These are phyloP conservation scores for Vireo altiloquus DNA, from an alignment of 2,113 vertebrate species.

Conservation along the genomic window DNA sequence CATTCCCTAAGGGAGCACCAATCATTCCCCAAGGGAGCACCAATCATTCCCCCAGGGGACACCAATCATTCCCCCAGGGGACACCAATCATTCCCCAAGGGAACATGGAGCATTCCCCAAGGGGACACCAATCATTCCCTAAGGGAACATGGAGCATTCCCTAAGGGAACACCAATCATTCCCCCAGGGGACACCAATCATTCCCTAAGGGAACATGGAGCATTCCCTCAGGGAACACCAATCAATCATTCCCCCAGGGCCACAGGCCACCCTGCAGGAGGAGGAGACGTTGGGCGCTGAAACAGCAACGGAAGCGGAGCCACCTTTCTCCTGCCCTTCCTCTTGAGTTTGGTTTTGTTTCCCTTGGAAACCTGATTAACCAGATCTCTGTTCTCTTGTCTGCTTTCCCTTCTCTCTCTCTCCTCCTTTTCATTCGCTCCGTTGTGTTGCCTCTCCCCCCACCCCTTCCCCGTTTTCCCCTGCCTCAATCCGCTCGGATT, in stretches of 20 bases:
- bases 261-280: not conserved
- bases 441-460: not conserved
- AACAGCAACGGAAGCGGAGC: constrained; percentile 36
- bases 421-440: constrained; percentile 44
- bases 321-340: not conserved
- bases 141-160: not conserved
- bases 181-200: not conserved
- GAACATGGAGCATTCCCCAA: not conserved
- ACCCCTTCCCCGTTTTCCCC: fast-evolving
- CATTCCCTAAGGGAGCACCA: too few relatives aligned
- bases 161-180: too few relatives aligned
- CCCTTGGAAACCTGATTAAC: constrained; percentile 83
- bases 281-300: not conserved
- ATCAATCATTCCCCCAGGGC: constrained; percentile 67
- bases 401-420: constrained; percentile 56
- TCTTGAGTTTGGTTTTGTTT: not conserved
- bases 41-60: too few relatives aligned
- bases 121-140: not conserved
- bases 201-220: not conserved
- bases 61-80: too few relatives aligned
- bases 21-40: too few relatives aligned
- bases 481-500: not conserved
- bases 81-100: not conserved
- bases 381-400: constrained; percentile 83
- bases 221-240: constrained; percentile 22